Conservation (phyloP, 2,888 invertebrate species). For the Piscicola geometra region DNA sequence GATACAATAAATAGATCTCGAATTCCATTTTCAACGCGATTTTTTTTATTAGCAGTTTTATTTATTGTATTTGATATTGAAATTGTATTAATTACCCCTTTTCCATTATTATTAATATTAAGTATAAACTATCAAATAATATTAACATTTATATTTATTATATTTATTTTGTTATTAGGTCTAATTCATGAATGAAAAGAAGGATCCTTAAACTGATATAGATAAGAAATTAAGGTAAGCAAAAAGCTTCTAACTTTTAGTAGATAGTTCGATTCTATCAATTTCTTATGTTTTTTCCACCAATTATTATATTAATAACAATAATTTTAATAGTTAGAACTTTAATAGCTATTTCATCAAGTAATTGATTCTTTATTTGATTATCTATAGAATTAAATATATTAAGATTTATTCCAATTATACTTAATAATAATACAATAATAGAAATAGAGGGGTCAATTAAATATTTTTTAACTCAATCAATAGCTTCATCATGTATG, state of each 20-base stretch:
- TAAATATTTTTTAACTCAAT: constrained; percentile 44
- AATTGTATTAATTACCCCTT: constrained; percentile 59
- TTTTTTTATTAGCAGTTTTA: constrained; percentile 66
- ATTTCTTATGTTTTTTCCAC: constrained; percentile 34
- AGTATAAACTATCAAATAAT: constrained; percentile 18
- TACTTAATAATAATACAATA: constrained; percentile 32
- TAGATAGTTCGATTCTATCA: constrained; percentile 43
- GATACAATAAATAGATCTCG: constrained; percentile 60
- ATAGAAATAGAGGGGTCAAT: constrained; percentile 43
- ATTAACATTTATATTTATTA: constrained; percentile 10
- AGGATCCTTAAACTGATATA: constrained; percentile 63
- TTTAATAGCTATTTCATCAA: constrained; percentile 26
- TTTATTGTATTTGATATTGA: constrained; percentile 72
- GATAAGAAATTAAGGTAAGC: constrained; percentile 45
- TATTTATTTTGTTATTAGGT: constrained; percentile 61
- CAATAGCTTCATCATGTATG: constrained; percentile 40
- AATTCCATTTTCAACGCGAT: constrained; percentile 63
- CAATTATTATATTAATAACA: constrained; percentile 14
- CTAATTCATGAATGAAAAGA: constrained; percentile 62
- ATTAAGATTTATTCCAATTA: constrained; percentile 42
- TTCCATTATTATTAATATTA: constrained; percentile 47
- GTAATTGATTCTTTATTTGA: constrained; percentile 37
- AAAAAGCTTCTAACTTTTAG: constrained; percentile 44
- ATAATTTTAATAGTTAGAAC: constrained; percentile 26
- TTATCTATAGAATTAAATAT: constrained; percentile 44